These are phyloP conservation scores for Furcula furcula DNA, from an alignment of 2,888 invertebrate genomes.

Conservation along the genomic window DNA sequence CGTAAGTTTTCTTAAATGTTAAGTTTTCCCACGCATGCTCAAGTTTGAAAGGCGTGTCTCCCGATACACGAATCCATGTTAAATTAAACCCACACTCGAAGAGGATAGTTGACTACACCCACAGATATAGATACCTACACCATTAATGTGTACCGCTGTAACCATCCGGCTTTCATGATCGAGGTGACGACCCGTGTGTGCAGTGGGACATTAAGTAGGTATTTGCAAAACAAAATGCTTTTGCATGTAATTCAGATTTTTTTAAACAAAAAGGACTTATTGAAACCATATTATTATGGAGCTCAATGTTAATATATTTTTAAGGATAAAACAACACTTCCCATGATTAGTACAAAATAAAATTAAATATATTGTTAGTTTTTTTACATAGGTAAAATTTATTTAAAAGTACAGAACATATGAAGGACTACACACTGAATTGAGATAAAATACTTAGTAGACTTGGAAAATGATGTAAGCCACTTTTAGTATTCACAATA, in stretches of 20 bases:
- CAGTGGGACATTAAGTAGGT: too few species aligned
- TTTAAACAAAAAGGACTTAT: constrained; percentile 43
- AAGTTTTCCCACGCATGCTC: too few species aligned
- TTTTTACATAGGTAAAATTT: constrained; percentile 80
- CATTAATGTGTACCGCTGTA: too few species aligned
- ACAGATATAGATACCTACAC: too few species aligned
- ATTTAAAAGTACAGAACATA: constrained; percentile 81
- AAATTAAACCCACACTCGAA: too few species aligned
- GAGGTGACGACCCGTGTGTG: too few species aligned
- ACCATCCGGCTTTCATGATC: too few species aligned
- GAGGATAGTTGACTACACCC: too few species aligned
- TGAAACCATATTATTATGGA: constrained; percentile 78
- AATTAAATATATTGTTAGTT: constrained; percentile 82
- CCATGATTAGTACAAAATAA: constrained; percentile 83
- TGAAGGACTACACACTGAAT: constrained; percentile 82
- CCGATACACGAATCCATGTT: too few species aligned
- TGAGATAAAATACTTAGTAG: constrained; percentile 80
- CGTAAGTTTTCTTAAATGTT: too few species aligned
- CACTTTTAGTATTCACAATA: constrained; percentile 81
- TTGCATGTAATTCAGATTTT: not conserved
- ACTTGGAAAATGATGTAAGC: constrained; percentile 80
- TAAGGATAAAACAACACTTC: constrained; percentile 83
- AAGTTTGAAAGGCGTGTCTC: too few species aligned
- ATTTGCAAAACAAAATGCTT: too few species aligned
- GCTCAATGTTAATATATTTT: constrained; percentile 83